Conservation (phyloP, 2,113 vertebrate species). For the Cephalopholis sonnerati region DNA sequence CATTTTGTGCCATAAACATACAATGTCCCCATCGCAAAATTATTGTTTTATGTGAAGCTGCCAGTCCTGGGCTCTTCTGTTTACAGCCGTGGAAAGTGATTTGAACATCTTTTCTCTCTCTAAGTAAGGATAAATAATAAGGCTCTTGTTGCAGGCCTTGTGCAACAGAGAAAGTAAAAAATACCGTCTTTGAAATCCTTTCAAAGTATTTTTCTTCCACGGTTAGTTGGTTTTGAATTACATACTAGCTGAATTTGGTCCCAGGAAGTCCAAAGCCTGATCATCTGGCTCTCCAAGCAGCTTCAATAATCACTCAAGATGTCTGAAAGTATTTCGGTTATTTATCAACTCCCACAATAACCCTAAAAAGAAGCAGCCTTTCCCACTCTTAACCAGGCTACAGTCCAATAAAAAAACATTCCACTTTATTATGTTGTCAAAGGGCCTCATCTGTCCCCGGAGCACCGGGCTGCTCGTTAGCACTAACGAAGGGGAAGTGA, state of each 20-base stretch:
- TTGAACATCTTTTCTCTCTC: background rate
- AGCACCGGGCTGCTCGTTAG: constrained; percentile 52
- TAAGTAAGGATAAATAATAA: constrained; percentile 19
- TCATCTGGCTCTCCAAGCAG: constrained; percentile 36
- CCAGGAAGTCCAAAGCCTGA: constrained; percentile 27
- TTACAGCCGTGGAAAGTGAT: constrained; percentile 36
- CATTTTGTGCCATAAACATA: constrained; percentile 31
- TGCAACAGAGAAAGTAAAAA: constrained; percentile 1
- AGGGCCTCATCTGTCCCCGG: constrained; percentile 19
- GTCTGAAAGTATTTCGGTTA: constrained; percentile 51
- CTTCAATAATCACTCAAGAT: constrained; percentile 43
- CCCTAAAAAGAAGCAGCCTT: background rate
- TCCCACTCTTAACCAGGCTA: constrained; percentile 17
- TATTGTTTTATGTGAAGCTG: constrained; percentile 22
- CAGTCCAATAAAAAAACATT: constrained; percentile 44
- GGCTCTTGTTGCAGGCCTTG: constrained; percentile 15
- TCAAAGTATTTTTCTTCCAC: constrained; percentile 29
- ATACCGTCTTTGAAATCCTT: constrained; percentile 19
- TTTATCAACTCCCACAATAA: constrained; percentile 34
- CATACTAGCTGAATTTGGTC: constrained; percentile 27
- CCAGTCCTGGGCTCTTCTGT: constrained; percentile 9
- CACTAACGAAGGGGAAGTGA: constrained; percentile 49
- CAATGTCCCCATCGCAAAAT: background rate
- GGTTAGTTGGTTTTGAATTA: constrained; percentile 32
- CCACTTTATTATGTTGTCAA: constrained; percentile 56